phyloP scores from a whole-genome alignment of 37 sponge, comb jelly and placozoan species.

The Mnemiopsis leidyi region DNA sequence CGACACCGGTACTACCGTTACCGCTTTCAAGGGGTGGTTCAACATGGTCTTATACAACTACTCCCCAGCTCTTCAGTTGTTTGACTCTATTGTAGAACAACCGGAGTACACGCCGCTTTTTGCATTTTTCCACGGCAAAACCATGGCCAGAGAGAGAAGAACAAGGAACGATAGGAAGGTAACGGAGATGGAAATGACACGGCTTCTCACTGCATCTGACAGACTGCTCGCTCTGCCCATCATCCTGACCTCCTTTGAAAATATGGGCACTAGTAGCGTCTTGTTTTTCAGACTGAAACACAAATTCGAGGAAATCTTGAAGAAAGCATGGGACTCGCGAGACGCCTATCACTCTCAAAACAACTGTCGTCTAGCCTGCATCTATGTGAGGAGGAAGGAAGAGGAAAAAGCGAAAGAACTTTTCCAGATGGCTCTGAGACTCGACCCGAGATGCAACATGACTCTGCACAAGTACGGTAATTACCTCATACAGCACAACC shows the following conservation, averaged over 20 bases:
- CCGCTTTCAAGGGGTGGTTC: constrained; percentile 10
- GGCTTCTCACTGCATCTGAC: background rate
- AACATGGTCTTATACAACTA: constrained; percentile 17
- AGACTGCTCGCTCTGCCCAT: background rate
- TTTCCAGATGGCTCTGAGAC: constrained; percentile 23
- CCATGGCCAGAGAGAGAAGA: constrained; percentile 41
- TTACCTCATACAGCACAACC: background rate
- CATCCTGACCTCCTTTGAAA: background rate
- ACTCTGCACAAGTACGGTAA: constrained; percentile 49
- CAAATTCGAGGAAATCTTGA: background rate
- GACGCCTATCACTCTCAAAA: constrained; percentile 32
- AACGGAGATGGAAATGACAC: background rate
- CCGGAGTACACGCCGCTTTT: background rate
- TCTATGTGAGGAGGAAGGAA: background rate
- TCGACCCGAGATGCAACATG: constrained; percentile 8
- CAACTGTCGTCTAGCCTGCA: background rate
- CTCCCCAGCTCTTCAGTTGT: background rate
- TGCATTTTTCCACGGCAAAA: constrained; percentile 55
- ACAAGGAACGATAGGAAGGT: background rate
- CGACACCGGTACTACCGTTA: background rate
- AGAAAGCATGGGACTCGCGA: constrained; percentile 25
- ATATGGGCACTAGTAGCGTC: background rate
- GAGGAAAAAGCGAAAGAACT: background rate
- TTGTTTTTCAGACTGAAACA: background rate
- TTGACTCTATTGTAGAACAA: background rate